Evolutionary conservation across 1,140 invertebrate species (phyloP).

Genomic region (Penaeus indicus): DNA sequence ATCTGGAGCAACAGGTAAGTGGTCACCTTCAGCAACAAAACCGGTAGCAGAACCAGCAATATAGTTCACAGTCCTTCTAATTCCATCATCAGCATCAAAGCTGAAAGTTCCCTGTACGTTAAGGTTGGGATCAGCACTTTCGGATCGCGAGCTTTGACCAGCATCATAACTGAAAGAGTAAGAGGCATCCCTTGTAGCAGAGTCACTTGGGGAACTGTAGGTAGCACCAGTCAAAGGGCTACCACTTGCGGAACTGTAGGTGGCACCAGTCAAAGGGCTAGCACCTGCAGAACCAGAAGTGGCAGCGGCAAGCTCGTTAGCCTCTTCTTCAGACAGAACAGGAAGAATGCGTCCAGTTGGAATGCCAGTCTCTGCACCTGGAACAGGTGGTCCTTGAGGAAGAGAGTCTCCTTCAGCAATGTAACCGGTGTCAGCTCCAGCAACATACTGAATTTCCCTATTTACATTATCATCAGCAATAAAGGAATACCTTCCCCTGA

Average conservation of each 20-base stretch:
- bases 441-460: slow-evolving; percentile 16
- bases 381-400: slow-evolving; percentile 37
- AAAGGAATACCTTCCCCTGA: slow-evolving; percentile 42
- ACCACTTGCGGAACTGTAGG: slow-evolving; percentile 11
- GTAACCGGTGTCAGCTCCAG: slow-evolving; percentile 46
- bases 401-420: slow-evolving; percentile 49
- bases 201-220: neutral
- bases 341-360: slow-evolving; percentile 48
- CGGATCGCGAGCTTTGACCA: slow-evolving; percentile 65
- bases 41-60: slow-evolving; percentile 67
- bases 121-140: slow-evolving; percentile 66
- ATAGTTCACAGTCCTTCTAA: slow-evolving; percentile 68
- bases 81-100: slow-evolving; percentile 68
- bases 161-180: slow-evolving; percentile 60
- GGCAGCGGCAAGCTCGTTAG: slow-evolving; percentile 43
- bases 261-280: neutral
- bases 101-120: slow-evolving; percentile 69
- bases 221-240: neutral
- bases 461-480: slow-evolving; percentile 40
- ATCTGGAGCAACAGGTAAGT: slow-evolving; percentile 42
- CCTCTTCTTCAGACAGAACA: slow-evolving; percentile 39
- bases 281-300: neutral
- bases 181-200: slow-evolving; percentile 35
- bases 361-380: slow-evolving; percentile 46
- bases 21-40: slow-evolving; percentile 53